Percentiles rank a stretch among this genome's conserved stretches.
phyloP scores from a whole-genome alignment of 2,113 vertebrate genomes.

The Gila orcuttii region DNA sequence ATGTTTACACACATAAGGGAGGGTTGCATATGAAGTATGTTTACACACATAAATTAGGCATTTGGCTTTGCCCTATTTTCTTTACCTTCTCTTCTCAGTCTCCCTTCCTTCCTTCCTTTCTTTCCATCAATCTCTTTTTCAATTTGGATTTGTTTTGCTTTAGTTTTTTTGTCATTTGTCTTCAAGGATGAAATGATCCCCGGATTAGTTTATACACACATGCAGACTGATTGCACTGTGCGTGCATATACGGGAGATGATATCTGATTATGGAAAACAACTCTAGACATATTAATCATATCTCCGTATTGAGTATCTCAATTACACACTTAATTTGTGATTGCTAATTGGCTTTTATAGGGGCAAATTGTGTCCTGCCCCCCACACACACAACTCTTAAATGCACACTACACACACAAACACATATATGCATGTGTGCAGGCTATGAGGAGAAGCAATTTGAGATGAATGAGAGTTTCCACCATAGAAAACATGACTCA shows the following conservation, averaged over 20 bases:
- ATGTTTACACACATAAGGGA: constrained; percentile 51
- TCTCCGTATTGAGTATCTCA: constrained; percentile 48
- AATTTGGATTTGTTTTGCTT: constrained; percentile 1
- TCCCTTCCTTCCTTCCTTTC: neutral
- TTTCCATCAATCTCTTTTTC: neutral
- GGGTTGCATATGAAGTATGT: too few relatives aligned
- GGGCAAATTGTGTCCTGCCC: constrained; percentile 30
- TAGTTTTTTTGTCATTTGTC: neutral
- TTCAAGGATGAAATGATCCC: neutral
- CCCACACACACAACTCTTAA: neutral
- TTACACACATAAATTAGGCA: constrained; percentile 53
- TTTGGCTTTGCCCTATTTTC: constrained; percentile 54
- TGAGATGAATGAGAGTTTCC: neutral
- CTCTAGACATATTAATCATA: constrained; percentile 53
- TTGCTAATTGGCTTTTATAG: constrained; percentile 52
- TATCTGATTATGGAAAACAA: constrained; percentile 42
- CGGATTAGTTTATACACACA: neutral
- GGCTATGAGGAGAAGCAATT: neutral
- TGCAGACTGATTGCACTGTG: neutral
- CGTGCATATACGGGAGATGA: constrained; percentile 25
- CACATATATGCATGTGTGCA: neutral
- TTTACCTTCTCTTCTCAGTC: constrained; percentile 8
- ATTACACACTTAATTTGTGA: constrained; percentile 33
- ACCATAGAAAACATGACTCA: too few relatives aligned
- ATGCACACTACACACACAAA: constrained; percentile 1